Conservation (phyloP, 2,113 vertebrate species). For the Perca schrenkii region DNA sequence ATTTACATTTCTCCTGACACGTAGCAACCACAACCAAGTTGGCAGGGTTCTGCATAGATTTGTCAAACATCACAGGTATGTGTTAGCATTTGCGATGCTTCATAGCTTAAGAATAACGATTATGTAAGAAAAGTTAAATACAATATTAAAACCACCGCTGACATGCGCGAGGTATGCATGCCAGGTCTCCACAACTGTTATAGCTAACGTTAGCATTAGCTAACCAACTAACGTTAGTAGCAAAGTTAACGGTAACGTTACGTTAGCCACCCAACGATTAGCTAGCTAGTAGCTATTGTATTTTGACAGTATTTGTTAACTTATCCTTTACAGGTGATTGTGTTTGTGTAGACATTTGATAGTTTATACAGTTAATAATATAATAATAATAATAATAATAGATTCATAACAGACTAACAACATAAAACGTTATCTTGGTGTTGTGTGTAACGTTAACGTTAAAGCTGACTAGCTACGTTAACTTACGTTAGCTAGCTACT, state of each 20-base stretch:
- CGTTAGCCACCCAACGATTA: conserved; percentile 30
- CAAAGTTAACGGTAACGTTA: conserved; percentile 46
- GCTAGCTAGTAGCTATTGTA: not conserved
- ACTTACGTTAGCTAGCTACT: not conserved
- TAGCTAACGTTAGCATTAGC: conserved; percentile 36
- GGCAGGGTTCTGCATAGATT: conserved; percentile 51
- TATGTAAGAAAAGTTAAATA: no score
- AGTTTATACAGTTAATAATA: not conserved
- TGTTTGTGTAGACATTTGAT: not conserved
- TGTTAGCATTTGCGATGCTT: not conserved
- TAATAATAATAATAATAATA: no score
- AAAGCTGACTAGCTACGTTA: not conserved
- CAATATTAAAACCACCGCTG: not conserved
- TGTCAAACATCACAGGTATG: conserved; percentile 63
- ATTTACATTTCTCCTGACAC: conserved; percentile 78
- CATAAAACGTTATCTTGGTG: accelerated
- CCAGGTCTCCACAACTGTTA: not conserved
- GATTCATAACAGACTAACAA: not conserved
- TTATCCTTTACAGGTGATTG: not conserved
- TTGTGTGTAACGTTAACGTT: not conserved
- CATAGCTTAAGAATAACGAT: not conserved
- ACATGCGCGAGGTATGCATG: no score
- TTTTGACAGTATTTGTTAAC: not conserved
- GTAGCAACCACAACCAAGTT: conserved; percentile 77
- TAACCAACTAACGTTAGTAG: not conserved